A percentile compares a stretch with the other conserved stretches of the same genome.
phyloP scores from a whole-genome alignment of 92 coral and sea anemone genomes.

The Galaxea fascicularis region DNA sequence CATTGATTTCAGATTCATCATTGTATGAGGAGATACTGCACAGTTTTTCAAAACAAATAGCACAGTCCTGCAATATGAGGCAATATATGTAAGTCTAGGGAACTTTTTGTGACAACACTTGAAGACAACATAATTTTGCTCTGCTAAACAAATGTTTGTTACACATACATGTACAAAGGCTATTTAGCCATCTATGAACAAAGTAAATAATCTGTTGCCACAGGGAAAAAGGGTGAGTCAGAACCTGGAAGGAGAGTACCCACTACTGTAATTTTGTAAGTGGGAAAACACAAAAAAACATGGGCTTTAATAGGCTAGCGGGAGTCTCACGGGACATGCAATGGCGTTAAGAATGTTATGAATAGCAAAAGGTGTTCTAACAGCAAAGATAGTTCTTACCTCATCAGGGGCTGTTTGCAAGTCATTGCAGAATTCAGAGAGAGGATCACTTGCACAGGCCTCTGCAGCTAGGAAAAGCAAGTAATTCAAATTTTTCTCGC shows the following conservation, averaged over 20 bases:
- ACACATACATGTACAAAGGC: too few species aligned
- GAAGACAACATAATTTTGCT: too few species aligned
- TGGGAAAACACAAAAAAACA: too few species aligned
- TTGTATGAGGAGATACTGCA: constrained; percentile 78
- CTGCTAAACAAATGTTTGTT: too few species aligned
- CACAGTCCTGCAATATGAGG: constrained; percentile 76
- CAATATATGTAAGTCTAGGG: not conserved
- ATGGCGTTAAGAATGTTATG: too few species aligned
- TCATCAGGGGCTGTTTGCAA: constrained; percentile 58
- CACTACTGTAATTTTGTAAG: too few species aligned
- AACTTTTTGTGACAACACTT: not conserved
- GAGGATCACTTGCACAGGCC: constrained; percentile 30
- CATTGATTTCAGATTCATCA: constrained; percentile 42
- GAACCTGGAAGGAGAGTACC: too few species aligned
- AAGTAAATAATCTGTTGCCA: too few species aligned
- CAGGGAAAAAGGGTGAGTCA: too few species aligned
- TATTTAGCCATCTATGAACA: too few species aligned
- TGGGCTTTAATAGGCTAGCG: too few species aligned
- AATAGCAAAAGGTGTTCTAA: not conserved
- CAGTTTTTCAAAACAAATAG: constrained; percentile 93
- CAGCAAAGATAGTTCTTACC: constrained; percentile 13
- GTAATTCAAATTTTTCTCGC: not conserved
- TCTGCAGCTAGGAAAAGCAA: constrained; percentile 16
- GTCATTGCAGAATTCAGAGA: constrained; percentile 60
- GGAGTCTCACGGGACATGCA: too few species aligned